Percentiles rank a stretch among this genome's conserved stretches.
Evolutionary conservation across 30 jellyfish, hydroid and myxozoan genomes (phyloP).

Genomic region (Nemopilema nomurai): DNA sequence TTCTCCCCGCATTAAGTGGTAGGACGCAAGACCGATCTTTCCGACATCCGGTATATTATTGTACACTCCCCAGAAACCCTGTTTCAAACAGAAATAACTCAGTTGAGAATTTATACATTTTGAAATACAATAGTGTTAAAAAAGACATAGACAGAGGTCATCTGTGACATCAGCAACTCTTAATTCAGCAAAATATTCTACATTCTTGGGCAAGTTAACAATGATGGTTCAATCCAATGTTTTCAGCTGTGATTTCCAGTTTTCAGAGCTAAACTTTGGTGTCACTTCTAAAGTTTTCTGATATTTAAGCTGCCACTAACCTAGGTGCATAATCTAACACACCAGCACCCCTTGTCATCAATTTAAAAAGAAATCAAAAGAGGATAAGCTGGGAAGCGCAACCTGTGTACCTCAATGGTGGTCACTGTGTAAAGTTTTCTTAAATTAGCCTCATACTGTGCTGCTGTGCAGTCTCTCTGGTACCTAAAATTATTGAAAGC

Average conservation of each 20-base stretch:
- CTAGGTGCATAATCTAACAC: not conserved
- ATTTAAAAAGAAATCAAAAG: too few species aligned
- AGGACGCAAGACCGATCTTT: conserved; percentile 86
- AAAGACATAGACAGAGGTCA: not conserved
- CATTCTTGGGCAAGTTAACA: too few species aligned
- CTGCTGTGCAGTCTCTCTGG: conserved; percentile 89
- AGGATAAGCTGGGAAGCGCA: not conserved
- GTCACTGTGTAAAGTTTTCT: conserved; percentile 87
- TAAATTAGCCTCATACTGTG: conserved; percentile 93
- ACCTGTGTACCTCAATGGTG: conserved; percentile 76
- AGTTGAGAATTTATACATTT: too few species aligned
- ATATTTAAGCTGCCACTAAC: too few species aligned
- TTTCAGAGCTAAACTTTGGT: too few species aligned
- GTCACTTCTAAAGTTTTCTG: too few species aligned
- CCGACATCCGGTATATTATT: conserved; percentile 93
- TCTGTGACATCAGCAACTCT: too few species aligned
- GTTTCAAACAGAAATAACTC: too few species aligned
- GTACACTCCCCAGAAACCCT: conserved; percentile 99
- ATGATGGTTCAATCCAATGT: too few species aligned
- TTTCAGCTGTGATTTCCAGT: too few species aligned
- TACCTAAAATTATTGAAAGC: conserved; percentile 54
- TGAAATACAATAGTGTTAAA: too few species aligned
- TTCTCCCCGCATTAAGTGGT: conserved; percentile 94
- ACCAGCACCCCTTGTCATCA: not conserved
- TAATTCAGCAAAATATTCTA: too few species aligned